Base-by-base conservation (phyloP, 2,797 vertebrate genomes). In the Mastacembelus armatus region DNA sequence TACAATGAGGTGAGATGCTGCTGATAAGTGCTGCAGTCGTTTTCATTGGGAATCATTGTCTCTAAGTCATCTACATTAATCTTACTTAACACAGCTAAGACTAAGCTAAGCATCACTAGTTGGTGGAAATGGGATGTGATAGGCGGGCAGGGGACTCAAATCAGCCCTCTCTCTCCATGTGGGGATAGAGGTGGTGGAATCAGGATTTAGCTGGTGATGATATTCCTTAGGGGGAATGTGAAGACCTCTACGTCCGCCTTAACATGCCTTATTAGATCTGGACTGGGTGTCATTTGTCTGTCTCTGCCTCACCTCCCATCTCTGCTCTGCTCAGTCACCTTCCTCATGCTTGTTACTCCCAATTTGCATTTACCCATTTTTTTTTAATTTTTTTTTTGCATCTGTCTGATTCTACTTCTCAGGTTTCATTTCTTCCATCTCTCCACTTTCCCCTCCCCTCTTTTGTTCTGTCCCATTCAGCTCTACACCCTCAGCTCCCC, bases 231-330 rank as follows among this genome's bases (percentile, higher is more conserved):
- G 77, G 65, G 44, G 47, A 73, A 40, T 42, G 35, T 58, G 71
- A 67, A 77, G 67, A 85, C 83, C 71, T 59, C 69, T 59, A 26
- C 64, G 69, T 65, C 42, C 47, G 71, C 81, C 74, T 64, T 42
- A 47, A 82, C 72, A 73, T 55, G 10, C 70, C 32, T 59, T 73
- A 87, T 87, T 74, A 68, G 59, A 87, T 78, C 56, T 9, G 12
- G 27, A 29, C 56, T 58, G 26, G 66, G 59, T 38, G 16, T 64
- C 30, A 64, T 84, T 73, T 71, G 30, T 85, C 70, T 73, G n/a
- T n/a, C 52, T 33, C 47, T 33, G 36, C 45, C 36, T 42, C 30
- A 4, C 32, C 39, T 63, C 64, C 10, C 32, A 24, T 26, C 30
- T 66, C 30, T n/a, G 36, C 40, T 74, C 57, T 18, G 19, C 38